Conservation (phyloP, 2,797 vertebrate genomes). For the Buceros bicornis region DNA sequence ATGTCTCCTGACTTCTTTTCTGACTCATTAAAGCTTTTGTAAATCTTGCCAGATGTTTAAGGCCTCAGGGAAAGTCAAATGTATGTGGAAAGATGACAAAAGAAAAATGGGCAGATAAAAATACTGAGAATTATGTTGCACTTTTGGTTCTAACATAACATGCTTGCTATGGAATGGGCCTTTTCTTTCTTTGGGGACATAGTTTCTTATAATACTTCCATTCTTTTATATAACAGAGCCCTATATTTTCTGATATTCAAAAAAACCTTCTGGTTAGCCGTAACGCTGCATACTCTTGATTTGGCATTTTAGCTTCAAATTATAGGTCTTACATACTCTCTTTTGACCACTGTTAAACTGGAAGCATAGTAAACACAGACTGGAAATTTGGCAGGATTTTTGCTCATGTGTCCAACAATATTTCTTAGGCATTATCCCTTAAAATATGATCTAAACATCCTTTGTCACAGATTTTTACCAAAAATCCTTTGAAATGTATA, state of each 20-base stretch:
- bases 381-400: neutral
- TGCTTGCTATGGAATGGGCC: neutral
- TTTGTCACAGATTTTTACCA: neutral
- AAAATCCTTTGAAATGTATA: neutral
- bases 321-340: neutral
- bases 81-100: conserved; percentile 12
- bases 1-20: conserved; percentile 65
- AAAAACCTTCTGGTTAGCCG: neutral
- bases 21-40: conserved; percentile 64
- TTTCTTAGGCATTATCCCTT: neutral
- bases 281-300: neutral
- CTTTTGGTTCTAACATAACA: neutral
- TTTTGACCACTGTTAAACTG: neutral
- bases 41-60: conserved; percentile 66
- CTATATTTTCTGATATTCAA: neutral
- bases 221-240: neutral
- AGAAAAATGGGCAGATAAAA: neutral
- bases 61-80: conserved; percentile 33
- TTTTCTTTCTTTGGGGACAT: neutral
- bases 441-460: neutral
- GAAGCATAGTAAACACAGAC: neutral
- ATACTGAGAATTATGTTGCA: neutral
- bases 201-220: neutral
- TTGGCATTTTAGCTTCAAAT: neutral
- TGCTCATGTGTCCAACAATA: neutral